These are phyloP conservation scores for Ectropis grisescens DNA, from an alignment of 1,140 invertebrate species.

Conservation along the genomic window DNA sequence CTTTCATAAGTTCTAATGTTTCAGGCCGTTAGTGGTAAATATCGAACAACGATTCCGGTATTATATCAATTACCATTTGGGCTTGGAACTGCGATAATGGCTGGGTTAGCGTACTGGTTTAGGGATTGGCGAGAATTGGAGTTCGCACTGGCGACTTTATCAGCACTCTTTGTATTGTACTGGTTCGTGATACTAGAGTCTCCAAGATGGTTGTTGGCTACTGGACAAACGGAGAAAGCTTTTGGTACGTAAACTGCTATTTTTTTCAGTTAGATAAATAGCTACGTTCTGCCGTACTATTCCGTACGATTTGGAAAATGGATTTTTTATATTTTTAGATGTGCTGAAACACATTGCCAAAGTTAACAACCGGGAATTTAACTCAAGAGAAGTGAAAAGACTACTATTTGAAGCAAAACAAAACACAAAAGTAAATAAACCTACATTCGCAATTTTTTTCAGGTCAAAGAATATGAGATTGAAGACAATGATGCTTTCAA, in stretches of 20 bases:
- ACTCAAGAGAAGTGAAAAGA: slow-evolving; percentile 47
- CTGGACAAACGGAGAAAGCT: slow-evolving; percentile 76
- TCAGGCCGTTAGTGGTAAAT: slow-evolving; percentile 70
- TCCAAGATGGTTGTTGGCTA: slow-evolving; percentile 82
- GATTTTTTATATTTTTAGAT: slow-evolving; percentile 20
- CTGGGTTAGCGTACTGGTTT: slow-evolving; percentile 73
- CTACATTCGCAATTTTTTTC: slow-evolving; percentile 36
- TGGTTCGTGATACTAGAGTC: slow-evolving; percentile 83
- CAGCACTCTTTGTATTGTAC: slow-evolving; percentile 76
- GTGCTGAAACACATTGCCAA: slow-evolving; percentile 46
- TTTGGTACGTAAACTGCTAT: too few species aligned
- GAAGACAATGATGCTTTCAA: slow-evolving; percentile 78
- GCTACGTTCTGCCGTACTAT: background rate
- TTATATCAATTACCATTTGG: slow-evolving; percentile 78
- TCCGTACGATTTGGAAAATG: background rate
- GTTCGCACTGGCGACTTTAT: slow-evolving; percentile 78
- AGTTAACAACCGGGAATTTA: slow-evolving; percentile 47
- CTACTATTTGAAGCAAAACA: slow-evolving; percentile 18
- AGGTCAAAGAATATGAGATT: slow-evolving; percentile 73
- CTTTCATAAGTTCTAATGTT: too few species aligned
- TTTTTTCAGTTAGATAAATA: slow-evolving; percentile 35
- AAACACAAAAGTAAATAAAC: slow-evolving; percentile 8
- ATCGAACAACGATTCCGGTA: slow-evolving; percentile 76
- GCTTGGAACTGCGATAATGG: slow-evolving; percentile 73
- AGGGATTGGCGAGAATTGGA: slow-evolving; percentile 81